Evolutionary conservation across 2,888 invertebrate species (phyloP).

Genomic region (Tenthredo mesomela): DNA sequence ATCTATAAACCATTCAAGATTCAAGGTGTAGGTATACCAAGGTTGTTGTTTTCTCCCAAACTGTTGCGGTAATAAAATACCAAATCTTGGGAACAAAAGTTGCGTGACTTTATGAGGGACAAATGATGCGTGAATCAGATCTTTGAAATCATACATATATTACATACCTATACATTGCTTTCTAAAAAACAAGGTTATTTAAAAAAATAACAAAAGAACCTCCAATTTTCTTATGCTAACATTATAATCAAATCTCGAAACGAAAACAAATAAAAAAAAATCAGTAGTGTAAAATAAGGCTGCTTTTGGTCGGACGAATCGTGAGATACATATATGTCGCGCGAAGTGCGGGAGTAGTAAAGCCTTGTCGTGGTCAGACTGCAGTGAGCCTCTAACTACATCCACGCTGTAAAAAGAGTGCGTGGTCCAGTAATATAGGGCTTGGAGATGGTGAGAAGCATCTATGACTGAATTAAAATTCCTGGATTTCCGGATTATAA

Average conservation of each 20-base stretch:
- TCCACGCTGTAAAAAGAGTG: neutral
- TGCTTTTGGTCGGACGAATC: neutral
- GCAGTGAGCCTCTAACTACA: neutral
- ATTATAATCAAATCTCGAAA: neutral
- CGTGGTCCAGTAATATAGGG: neutral
- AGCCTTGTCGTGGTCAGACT: constrained; percentile 11
- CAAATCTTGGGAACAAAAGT: neutral
- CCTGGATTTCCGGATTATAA: neutral
- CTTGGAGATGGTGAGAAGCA: neutral
- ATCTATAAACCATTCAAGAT: neutral
- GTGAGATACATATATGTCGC: neutral
- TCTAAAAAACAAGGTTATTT: neutral
- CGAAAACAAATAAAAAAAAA: neutral
- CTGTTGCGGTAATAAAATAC: neutral
- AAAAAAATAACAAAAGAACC: neutral
- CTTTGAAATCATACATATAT: neutral
- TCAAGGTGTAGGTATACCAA: neutral
- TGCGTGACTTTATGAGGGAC: constrained; percentile 3
- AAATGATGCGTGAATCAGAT: neutral
- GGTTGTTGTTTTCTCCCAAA: constrained; percentile 3
- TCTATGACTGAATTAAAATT: neutral
- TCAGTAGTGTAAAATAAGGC: neutral
- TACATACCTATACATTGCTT: neutral
- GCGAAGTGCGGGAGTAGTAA: neutral
- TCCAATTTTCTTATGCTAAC: neutral